Evolutionary conservation across 23 tunicate species (phyloP).

Genomic region (Phallusia fumigata): DNA sequence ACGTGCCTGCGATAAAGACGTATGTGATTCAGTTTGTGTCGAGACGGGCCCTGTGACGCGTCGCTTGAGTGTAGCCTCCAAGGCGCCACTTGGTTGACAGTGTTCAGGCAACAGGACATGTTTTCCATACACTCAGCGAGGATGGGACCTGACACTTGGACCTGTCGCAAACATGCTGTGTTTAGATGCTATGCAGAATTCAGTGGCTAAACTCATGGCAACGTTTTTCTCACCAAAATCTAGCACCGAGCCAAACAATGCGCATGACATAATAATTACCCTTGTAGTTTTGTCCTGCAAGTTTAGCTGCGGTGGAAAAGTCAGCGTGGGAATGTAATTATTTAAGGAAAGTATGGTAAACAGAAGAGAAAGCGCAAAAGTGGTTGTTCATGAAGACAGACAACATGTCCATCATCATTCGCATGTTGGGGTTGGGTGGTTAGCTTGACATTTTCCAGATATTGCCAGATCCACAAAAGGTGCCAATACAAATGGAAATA

Average conservation of each 20-base stretch:
- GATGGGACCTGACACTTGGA: conserved; percentile 1
- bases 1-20: conserved; percentile 11
- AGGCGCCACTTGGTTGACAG: conserved; percentile 12
- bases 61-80: conserved; percentile 8
- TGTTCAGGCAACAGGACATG: conserved; percentile 12
- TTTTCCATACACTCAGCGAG: neutral
- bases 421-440: neutral
- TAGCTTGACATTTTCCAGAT: conserved; percentile 5
- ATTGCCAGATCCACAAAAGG: neutral
- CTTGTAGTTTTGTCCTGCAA: no score
- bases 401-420: neutral
- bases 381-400: conserved; percentile 4
- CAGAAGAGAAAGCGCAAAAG: neutral
- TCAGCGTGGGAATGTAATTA: neutral
- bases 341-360: conserved; percentile 1
- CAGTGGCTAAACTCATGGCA: no score
- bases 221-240: no score
- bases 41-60: conserved; percentile 14
- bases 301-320: neutral
- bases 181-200: no score
- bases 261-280: no score
- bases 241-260: no score
- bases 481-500: neutral
- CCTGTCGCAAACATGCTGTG: neutral
- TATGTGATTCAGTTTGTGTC: conserved; percentile 12